These are phyloP conservation scores for Zaprionus camerounensis DNA, from an alignment of 1,140 invertebrate genomes.

Conservation along the genomic window DNA sequence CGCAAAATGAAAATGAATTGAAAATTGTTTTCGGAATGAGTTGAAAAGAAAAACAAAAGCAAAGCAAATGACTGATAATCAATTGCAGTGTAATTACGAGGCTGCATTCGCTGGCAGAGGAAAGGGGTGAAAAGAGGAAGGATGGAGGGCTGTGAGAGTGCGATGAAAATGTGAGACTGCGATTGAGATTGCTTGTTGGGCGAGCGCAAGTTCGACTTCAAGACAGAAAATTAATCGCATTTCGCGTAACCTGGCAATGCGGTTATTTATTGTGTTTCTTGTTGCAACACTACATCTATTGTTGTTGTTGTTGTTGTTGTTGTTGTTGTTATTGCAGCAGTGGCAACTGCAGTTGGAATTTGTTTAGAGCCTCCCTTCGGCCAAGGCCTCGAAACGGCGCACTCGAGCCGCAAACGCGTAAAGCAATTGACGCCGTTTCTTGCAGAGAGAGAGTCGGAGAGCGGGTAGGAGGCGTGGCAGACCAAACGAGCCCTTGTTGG, in stretches of 20 bases:
- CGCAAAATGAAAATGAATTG: constrained; percentile 6
- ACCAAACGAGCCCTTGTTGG: neutral
- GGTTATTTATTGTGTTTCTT: constrained; percentile 37
- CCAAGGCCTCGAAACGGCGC: constrained; percentile 52
- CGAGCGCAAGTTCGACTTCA: constrained; percentile 6
- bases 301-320: neutral
- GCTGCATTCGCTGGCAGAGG: neutral
- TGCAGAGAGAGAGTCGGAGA: neutral
- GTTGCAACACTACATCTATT: neutral
- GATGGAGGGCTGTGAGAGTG: neutral
- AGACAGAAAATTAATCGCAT: constrained; percentile 34
- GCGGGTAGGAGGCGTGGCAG: neutral
- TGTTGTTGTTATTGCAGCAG: constrained; percentile 2
- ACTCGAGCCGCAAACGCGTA: constrained; percentile 61
- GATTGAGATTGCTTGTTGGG: constrained; percentile 42
- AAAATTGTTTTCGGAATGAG: neutral
- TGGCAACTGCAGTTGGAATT: constrained; percentile 46
- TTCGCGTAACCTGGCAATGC: constrained; percentile 34
- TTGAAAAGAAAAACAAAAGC: neutral
- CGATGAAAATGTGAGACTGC: constrained; percentile 10
- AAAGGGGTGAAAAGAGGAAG: neutral
- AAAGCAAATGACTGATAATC: neutral
- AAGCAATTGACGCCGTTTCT: constrained; percentile 52
- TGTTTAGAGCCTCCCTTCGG: constrained; percentile 55
- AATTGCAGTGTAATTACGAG: constrained; percentile 6